phyloP scores from a whole-genome alignment of 2,113 vertebrate genomes.

The Chiloscyllium plagiosum region DNA sequence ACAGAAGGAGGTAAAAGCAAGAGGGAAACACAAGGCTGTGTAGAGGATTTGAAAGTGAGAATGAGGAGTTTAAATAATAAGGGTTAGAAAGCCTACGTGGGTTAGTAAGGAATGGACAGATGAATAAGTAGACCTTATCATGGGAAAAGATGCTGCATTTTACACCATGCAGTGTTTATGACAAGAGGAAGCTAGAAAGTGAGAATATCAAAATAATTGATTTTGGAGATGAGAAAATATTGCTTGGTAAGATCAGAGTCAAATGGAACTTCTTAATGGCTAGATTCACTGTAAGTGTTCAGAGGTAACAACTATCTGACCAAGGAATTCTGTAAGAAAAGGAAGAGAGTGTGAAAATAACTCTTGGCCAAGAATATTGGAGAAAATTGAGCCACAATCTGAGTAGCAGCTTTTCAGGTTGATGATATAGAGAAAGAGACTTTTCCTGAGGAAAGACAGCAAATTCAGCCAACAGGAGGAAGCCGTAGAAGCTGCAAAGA shows the following conservation, averaged over 20 bases:
- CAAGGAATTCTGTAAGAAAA: too few species aligned
- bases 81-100: too few species aligned
- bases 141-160: not conserved
- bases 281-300: too few species aligned
- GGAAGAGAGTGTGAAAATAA: not conserved
- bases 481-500: too few species aligned
- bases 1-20: not conserved
- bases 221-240: not conserved
- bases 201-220: not conserved
- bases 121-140: not conserved
- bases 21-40: not conserved
- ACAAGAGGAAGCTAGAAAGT: not conserved
- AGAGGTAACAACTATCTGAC: not conserved
- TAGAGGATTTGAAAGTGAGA: not conserved
- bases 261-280: not conserved
- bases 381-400: not conserved
- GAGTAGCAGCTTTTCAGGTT: not conserved
- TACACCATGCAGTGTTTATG: not conserved
- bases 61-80: not conserved
- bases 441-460: not conserved
- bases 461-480: not conserved
- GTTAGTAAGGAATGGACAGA: not conserved
- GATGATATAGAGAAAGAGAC: not conserved
- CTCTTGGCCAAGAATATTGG: not conserved
- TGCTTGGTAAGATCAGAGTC: not conserved